Percentiles rank a stretch among this genome's conserved stretches.
Evolutionary conservation across 2,797 vertebrate species (phyloP).

Genomic region (Avahi laniger): DNA sequence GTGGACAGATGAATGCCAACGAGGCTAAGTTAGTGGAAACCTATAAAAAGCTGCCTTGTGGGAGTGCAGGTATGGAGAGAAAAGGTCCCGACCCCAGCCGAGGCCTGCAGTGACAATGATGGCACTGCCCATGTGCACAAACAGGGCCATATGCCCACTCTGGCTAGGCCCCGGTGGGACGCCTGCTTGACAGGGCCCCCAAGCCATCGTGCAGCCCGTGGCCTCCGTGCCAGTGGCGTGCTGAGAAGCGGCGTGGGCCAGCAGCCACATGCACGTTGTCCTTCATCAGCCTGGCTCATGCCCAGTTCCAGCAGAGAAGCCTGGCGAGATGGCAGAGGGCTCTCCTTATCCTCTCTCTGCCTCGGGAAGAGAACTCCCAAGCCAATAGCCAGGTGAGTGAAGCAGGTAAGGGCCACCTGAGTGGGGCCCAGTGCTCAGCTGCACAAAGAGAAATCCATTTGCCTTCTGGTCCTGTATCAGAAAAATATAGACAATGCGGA

Average conservation of each 20-base stretch:
- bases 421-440: neutral
- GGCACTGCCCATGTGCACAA: accelerated
- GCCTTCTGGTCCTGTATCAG: neutral
- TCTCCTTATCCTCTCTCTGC: neutral
- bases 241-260: accelerated
- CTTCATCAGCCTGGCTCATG: neutral
- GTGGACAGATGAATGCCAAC: neutral
- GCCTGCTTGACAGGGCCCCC: neutral
- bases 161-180: neutral
- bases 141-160: neutral
- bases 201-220: too few species aligned
- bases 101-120: neutral
- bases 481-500: neutral
- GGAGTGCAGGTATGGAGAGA: neutral
- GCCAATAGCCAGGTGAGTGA: neutral
- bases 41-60: neutral
- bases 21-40: neutral
- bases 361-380: neutral
- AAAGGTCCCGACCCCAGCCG: neutral
- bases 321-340: too few species aligned
- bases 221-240: neutral
- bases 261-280: accelerated
- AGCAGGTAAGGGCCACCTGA: neutral
- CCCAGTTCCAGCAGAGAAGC: neutral
- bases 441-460: neutral